Base-by-base conservation (phyloP, 2,113 vertebrate genomes). In the Pampusana beccarii region DNA sequence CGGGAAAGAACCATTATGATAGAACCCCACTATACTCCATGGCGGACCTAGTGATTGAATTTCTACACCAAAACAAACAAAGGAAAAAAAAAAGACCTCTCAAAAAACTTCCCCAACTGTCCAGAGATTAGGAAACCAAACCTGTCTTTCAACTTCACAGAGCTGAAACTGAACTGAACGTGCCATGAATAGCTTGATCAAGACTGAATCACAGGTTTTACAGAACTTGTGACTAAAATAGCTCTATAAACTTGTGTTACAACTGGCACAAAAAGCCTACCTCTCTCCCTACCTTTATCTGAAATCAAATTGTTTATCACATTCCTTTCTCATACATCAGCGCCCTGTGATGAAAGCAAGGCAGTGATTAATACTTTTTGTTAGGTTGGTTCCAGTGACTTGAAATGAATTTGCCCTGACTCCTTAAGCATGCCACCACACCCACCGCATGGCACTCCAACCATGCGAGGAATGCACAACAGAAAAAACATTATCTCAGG, bases 181-280 rank as follows among this genome's bases (percentile, higher is more conserved):
- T 97, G 92, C 91, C 66, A 26, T 25, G 65, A 92, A 92, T 88
- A 96, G 71, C 48, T 91, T 21, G 48, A 87, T 86, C 75, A 62
- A 80, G 46, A 85, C 77, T 96, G 96, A 97, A 96, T 97, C 97
- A 97, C 70, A 85, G 84, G 51, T 94, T 96, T 93, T 94, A 74
- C 56, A 58, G 77, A 95, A 91, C 62, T 24, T 94, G 93, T 72
- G 88, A 95, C 93, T 79, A 94, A 97, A 97, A 97, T 96, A 96
- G 92, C 93, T 93, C 89, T 5, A 9, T 24, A 72, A 96, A 81
- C 91, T 60, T 54, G 36, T 91, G 51, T 70, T 86, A 50, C 50
- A 51, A 29, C 42, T 56, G 86, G 78, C 61, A 86, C 33, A 65
- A 25, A 92, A 90, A 71, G 50, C 77, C 42, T 80, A 77, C 46